These are phyloP conservation scores for Propsilocerus akamusi DNA, from an alignment of 1,140 invertebrate genomes.

Conservation along the genomic window DNA sequence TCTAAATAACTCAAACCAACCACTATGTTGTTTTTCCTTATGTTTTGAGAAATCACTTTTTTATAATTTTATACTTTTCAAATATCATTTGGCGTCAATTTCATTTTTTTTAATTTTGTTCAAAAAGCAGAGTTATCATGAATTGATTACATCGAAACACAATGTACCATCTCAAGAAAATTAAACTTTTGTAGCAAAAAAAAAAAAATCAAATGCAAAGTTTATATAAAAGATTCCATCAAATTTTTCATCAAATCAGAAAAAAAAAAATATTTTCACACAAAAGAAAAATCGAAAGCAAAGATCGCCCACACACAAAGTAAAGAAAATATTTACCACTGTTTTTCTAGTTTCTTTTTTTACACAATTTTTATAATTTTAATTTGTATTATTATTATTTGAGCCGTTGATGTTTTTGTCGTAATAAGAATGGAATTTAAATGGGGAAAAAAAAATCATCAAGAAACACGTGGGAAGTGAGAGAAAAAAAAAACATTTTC, in stretches of 20 bases:
- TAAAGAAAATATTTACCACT: neutral
- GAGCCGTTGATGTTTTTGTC: neutral
- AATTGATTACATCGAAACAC: neutral
- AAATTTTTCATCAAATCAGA: conserved; percentile 1
- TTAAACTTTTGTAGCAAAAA: neutral
- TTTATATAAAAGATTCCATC: conserved; percentile 2
- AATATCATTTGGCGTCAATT: neutral
- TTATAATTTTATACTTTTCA: neutral
- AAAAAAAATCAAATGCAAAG: neutral
- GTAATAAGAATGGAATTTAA: neutral
- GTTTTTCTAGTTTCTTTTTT: neutral
- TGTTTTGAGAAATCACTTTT: neutral
- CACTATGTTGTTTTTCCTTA: neutral
- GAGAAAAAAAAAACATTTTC: neutral
- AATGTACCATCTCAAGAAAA: neutral
- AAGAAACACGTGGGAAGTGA: neutral
- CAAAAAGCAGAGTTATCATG: neutral
- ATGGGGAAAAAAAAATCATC: neutral
- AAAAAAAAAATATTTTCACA: neutral
- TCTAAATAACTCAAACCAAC: conserved; percentile 31
- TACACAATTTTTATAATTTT: neutral
- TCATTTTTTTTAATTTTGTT: neutral
- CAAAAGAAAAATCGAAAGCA: neutral
- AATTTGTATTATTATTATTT: neutral
- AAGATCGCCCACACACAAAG: neutral